A percentile compares a stretch with the other conserved stretches of the same genome.
phyloP scores from a whole-genome alignment of 2,797 vertebrate species.

The Malurus leucopterus region DNA sequence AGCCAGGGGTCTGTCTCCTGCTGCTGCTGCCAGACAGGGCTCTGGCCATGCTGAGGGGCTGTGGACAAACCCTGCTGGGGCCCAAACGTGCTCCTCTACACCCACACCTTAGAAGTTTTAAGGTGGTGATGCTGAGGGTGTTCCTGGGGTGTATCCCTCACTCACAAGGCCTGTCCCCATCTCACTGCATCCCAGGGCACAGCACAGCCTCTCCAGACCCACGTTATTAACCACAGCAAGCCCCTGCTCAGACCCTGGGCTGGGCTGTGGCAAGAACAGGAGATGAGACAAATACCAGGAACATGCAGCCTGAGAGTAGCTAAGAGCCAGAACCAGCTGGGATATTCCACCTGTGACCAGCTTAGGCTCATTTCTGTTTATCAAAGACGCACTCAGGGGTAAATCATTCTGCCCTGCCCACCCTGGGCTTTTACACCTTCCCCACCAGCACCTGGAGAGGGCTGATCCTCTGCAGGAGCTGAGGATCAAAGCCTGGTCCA shows the following conservation, averaged over 20 bases:
- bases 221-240: not conserved
- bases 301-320: not conserved
- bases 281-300: not conserved
- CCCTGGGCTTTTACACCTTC: not conserved
- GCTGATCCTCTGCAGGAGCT: not conserved
- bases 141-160: not conserved
- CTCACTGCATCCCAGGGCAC: not conserved
- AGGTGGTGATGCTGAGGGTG: not conserved
- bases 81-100: not conserved
- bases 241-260: not conserved
- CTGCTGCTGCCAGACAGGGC: not conserved
- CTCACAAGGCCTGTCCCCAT: not conserved
- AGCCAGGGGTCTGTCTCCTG: not conserved
- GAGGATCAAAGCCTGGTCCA: not conserved
- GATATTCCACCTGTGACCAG: not conserved
- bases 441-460: not conserved
- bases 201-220: not conserved
- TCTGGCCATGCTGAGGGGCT: not conserved
- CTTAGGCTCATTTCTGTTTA: not conserved
- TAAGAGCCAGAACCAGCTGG: not conserved
- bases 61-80: not conserved
- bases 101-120: rapidly evolving
- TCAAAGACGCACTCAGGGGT: not conserved
- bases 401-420: not conserved
- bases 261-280: not conserved